phyloP scores from a whole-genome alignment of 2,888 invertebrate species.

The Apamea monoglypha region DNA sequence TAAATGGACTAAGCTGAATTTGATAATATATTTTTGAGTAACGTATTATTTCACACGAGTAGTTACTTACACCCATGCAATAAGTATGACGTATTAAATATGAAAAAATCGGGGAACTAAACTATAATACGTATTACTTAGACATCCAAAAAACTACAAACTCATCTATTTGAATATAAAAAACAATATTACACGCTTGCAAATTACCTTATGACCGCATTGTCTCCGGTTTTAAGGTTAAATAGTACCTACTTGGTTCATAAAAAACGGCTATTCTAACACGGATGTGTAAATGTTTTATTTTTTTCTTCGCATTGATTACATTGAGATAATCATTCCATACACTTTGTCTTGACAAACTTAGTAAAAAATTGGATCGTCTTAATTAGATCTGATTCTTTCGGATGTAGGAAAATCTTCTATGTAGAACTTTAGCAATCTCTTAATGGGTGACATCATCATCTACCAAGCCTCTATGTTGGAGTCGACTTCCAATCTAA shows the following conservation, averaged over 20 bases:
- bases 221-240: constrained; percentile 57
- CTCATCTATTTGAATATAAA: constrained; percentile 35
- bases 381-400: neutral
- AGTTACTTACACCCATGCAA: neutral
- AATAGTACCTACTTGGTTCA: constrained; percentile 31
- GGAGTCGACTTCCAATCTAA: neutral
- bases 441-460: neutral
- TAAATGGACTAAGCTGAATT: neutral
- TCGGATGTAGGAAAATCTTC: neutral
- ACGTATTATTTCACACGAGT: neutral
- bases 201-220: constrained; percentile 59
- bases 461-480: neutral
- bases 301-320: constrained; percentile 32
- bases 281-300: constrained; percentile 56
- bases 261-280: constrained; percentile 54
- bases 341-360: constrained; percentile 24
- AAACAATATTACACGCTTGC: constrained; percentile 47
- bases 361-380: constrained; percentile 16
- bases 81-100: neutral
- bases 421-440: neutral
- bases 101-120: neutral
- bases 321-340: constrained; percentile 21
- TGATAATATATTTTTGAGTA: neutral
- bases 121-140: constrained; percentile 17
- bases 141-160: constrained; percentile 44